These are phyloP conservation scores for Limosa lapponica DNA, from an alignment of 2,797 vertebrate genomes.

Conservation along the genomic window DNA sequence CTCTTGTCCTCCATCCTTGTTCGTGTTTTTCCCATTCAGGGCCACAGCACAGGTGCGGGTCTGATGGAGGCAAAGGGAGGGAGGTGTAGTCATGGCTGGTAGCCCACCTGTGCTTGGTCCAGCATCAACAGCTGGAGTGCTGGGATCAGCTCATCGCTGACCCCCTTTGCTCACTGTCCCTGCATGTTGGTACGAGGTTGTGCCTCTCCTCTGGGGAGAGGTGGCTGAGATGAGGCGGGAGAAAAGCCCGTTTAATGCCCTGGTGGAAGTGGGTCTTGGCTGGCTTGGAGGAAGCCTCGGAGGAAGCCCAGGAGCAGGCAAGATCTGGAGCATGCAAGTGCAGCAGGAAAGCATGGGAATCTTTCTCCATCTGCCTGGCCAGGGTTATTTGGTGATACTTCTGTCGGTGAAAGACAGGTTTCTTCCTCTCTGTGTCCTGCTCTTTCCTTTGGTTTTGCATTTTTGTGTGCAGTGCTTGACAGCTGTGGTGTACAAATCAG, in stretches of 20 bases:
- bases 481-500: not conserved
- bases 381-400: rapidly evolving
- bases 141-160: not conserved
- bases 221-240: not conserved
- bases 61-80: not conserved
- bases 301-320: not conserved
- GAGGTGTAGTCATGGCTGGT: not conserved
- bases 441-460: not conserved
- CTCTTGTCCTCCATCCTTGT: not conserved
- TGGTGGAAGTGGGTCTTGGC: not conserved
- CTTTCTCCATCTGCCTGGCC: not conserved
- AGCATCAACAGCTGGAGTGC: rapidly evolving
- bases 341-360: rapidly evolving
- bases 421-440: not conserved
- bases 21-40: not conserved
- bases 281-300: not conserved
- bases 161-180: not conserved
- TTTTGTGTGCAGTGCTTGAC: rapidly evolving
- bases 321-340: rapidly evolving
- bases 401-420: rapidly evolving
- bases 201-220: not conserved
- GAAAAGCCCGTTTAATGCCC: rapidly evolving
- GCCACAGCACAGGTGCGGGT: rapidly evolving
- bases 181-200: rapidly evolving
- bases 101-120: not conserved